Evolutionary conservation across 2,888 invertebrate species (phyloP).

Genomic region (Polyploca ridens): DNA sequence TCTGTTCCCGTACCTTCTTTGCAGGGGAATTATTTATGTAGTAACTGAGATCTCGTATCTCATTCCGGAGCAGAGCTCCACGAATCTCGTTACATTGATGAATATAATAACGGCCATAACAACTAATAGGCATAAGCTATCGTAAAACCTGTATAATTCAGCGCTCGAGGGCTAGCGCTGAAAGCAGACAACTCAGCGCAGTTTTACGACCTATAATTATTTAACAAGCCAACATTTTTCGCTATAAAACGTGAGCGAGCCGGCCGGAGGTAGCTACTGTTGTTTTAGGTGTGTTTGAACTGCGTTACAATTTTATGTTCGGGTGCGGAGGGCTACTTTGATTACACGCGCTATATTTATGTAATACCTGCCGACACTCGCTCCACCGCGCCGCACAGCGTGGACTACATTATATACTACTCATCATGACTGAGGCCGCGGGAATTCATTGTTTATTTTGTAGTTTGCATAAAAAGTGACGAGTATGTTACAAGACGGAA

Average conservation of each 20-base stretch:
- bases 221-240: slow-evolving; percentile 7
- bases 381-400: background rate
- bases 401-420: background rate
- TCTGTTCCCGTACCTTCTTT: no score
- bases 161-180: background rate
- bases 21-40: no score
- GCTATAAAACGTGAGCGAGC: background rate
- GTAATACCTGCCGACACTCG: background rate
- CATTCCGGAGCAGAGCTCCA: background rate
- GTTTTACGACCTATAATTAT: background rate
- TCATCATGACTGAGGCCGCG: background rate
- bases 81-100: background rate
- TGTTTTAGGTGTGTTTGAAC: slow-evolving; percentile 8
- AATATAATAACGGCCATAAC: background rate
- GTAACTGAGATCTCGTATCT: background rate
- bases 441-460: background rate
- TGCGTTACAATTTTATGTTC: background rate
- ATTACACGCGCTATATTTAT: background rate
- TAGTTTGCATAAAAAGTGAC: slow-evolving; percentile 10
- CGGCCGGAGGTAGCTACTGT: slow-evolving; percentile 1
- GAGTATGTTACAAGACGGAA: slow-evolving; percentile 27
- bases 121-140: background rate
- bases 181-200: background rate
- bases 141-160: slow-evolving; percentile 1
- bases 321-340: background rate